phyloP scores from a whole-genome alignment of 2,113 vertebrate species.

The Dipodomys ordii region DNA sequence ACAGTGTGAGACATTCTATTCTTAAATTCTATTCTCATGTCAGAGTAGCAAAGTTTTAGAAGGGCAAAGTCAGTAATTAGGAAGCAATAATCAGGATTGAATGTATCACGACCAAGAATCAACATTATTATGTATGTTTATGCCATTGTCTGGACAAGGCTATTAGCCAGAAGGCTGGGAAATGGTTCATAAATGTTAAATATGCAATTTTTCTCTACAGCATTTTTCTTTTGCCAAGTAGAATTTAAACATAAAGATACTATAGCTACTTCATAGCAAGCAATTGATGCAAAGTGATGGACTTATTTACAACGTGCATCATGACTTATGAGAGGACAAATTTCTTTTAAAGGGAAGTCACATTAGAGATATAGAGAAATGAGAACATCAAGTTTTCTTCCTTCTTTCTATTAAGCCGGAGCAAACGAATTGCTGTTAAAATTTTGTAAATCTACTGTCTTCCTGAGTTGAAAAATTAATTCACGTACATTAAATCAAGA shows the following conservation, averaged over 20 bases:
- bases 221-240: constrained; percentile 12
- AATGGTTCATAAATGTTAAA: constrained; percentile 22
- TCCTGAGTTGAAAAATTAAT: not conserved
- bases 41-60: not conserved
- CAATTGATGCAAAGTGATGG: not conserved
- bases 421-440: constrained; percentile 56
- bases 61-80: not conserved
- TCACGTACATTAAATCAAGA: too few relatives aligned
- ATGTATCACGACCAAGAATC: not conserved
- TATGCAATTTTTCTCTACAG: not conserved
- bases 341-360: constrained; percentile 46
- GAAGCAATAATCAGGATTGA: not conserved
- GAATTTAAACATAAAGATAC: not conserved
- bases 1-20: not conserved
- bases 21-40: constrained; percentile 3
- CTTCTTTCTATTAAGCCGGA: constrained; percentile 38
- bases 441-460: constrained; percentile 58
- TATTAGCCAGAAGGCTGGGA: not conserved
- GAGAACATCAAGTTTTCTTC: not conserved
- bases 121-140: not conserved
- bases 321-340: not conserved
- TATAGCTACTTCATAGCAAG: not conserved
- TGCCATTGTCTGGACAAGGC: not conserved
- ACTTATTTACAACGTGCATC: not conserved
- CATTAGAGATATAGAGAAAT: constrained; percentile 7